Evolutionary conservation across 2,888 invertebrate genomes (phyloP).

Genomic region (Synergus laeviventris): DNA sequence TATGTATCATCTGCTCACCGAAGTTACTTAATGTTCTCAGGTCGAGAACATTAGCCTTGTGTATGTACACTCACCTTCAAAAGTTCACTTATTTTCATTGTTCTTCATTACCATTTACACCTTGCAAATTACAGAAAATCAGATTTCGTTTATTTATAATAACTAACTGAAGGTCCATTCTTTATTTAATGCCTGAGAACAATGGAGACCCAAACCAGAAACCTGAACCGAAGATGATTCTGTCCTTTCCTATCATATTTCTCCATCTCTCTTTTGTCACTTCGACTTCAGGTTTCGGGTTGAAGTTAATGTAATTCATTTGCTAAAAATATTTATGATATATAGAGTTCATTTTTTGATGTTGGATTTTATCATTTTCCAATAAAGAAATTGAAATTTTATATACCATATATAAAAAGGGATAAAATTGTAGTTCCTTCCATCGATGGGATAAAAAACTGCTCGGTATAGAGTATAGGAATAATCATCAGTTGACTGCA

Average conservation of each 20-base stretch:
- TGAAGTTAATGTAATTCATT: too few species aligned
- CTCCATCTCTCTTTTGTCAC: too few species aligned
- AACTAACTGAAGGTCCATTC: background rate
- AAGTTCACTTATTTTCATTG: constrained; percentile 4
- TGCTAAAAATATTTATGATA: too few species aligned
- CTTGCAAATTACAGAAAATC: background rate
- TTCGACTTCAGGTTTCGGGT: too few species aligned
- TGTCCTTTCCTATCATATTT: too few species aligned
- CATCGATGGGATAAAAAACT: constrained; percentile 41
- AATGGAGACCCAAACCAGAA: too few species aligned
- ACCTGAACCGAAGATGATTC: too few species aligned
- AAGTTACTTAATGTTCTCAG: constrained; percentile 29
- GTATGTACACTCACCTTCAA: constrained; percentile 26
- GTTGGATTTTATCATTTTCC: background rate
- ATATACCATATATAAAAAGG: background rate
- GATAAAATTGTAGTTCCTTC: background rate
- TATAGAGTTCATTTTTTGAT: background rate
- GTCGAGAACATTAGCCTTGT: constrained; percentile 17
- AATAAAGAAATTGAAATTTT: background rate
- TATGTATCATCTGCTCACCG: constrained; percentile 20
- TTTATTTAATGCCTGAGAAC: background rate
- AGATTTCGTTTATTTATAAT: background rate
- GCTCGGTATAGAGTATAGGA: constrained; percentile 46
- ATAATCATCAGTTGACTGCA: constrained; percentile 50
- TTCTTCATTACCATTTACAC: background rate